A percentile compares a stretch with the other conserved stretches of the same genome.
Conservation (phyloP, 1,140 invertebrate species). For the Potamilus streckersoni region DNA sequence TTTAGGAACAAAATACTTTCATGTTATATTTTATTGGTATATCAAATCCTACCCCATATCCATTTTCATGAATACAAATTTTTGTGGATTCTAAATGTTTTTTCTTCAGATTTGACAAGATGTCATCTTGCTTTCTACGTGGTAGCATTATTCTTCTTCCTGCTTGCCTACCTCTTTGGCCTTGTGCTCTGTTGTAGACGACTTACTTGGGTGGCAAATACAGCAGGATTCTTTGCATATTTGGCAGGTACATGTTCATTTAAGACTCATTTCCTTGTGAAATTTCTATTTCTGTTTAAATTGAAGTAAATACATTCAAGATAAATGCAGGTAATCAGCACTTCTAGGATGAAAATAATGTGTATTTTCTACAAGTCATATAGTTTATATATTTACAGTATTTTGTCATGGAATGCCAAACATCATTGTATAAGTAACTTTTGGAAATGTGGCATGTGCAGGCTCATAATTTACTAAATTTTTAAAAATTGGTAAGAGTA, state of each 20-base stretch:
- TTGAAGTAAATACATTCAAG: neutral
- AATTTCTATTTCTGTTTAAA: neutral
- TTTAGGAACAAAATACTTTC: too few species aligned
- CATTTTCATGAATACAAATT: too few species aligned
- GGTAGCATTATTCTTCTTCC: conserved; percentile 47
- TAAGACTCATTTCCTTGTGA: neutral
- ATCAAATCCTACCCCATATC: too few species aligned
- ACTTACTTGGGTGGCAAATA: conserved; percentile 51
- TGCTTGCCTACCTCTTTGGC: conserved; percentile 56
- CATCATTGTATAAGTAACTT: too few species aligned
- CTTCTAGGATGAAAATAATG: neutral
- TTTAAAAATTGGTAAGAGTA: too few species aligned
- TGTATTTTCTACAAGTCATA: neutral
- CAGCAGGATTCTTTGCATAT: conserved; percentile 54
- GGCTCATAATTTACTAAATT: too few species aligned
- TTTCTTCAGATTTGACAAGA: conserved; percentile 55
- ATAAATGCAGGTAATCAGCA: neutral
- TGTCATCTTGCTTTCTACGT: conserved; percentile 59
- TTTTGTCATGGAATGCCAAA: too few species aligned
- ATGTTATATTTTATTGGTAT: too few species aligned
- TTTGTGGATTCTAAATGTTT: conserved; percentile 1
- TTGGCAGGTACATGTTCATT: conserved; percentile 45
- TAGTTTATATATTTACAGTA: too few species aligned
- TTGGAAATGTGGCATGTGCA: too few species aligned
- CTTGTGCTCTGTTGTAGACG: conserved; percentile 55